Conservation (phyloP, 2,113 vertebrate genomes). For the Pygoscelis antarcticus region DNA sequence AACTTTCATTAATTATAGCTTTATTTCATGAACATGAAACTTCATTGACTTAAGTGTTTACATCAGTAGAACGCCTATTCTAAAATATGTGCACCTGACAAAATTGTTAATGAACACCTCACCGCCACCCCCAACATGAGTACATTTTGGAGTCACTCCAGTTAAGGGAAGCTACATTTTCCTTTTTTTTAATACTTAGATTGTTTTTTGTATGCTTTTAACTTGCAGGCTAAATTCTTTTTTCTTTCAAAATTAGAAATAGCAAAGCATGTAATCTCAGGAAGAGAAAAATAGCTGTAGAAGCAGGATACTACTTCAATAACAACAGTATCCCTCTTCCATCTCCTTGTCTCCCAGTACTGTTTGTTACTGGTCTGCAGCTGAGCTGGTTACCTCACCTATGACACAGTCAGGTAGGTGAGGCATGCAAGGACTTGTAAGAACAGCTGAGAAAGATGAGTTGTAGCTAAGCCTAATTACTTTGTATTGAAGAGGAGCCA, state of each 20-base stretch:
- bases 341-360: background rate
- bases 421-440: background rate
- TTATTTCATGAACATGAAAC: conserved; percentile 56
- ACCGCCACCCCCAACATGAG: background rate
- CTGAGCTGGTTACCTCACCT: background rate
- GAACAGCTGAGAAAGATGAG: background rate
- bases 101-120: conserved; percentile 47
- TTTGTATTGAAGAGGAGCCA: background rate
- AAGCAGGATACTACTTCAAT: background rate
- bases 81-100: conserved; percentile 68
- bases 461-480: background rate
- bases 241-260: background rate
- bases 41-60: conserved; percentile 73
- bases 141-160: background rate
- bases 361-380: background rate
- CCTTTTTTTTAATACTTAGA: background rate
- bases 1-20: conserved; percentile 71
- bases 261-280: fast-evolving
- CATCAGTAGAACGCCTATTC: conserved; percentile 61
- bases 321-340: background rate
- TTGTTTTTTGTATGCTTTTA: background rate
- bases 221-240: background rate
- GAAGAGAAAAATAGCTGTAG: background rate
- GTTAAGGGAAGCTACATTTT: background rate
- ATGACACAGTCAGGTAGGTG: background rate